Base-by-base conservation (phyloP, 2,888 invertebrate genomes). In the Halictus quadricinctus region DNA sequence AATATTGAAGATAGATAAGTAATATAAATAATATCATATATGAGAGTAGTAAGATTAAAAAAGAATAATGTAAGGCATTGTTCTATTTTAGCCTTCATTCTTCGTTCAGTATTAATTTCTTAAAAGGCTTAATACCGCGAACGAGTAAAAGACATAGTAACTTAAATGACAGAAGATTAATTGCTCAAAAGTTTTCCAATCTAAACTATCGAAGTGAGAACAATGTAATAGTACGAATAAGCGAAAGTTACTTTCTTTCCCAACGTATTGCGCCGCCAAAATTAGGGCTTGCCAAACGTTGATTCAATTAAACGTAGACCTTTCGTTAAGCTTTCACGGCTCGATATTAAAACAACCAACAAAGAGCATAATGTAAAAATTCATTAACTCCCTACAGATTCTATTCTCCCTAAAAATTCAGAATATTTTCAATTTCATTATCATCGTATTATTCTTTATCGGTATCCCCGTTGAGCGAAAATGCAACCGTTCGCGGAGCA, bases 361-460 rank as follows among this genome's bases (percentile, higher is more conserved):
- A 29, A 13, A 15, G 25, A 15, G 64, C 2, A 29, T 7, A 64
- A 29, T 29, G 15, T 15, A 13, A 15, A 25, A 29, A 29, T 64
- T 64, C 64, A 64, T 64, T 29, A 64, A 64, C 29, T 0, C 2
- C 15, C 6, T 25, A 7, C 64, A 7, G 64, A 64, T 18, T 29
- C 15, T 25, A 15, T 29, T 29, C 29, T 29, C 25, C 6, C 29
- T 10, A 15, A 60, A 60, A 64, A 64, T 64, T 64, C 29, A 15
- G 64, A 64, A 64, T 29, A 64, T 64, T 64, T 64, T 7, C 18
- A 64, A 64, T 29, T 64, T 64, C 64, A 64, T 64, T 64, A 64
- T 64, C 64, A 29, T 29, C 15, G 8, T 18, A 29, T 64, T 29
- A 64, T 29, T 64, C 29, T 64, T 58, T 15, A 64, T 8, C 29